Evolutionary conservation across 2,888 invertebrate species (phyloP).

Genomic region (Calephelis perditalis): DNA sequence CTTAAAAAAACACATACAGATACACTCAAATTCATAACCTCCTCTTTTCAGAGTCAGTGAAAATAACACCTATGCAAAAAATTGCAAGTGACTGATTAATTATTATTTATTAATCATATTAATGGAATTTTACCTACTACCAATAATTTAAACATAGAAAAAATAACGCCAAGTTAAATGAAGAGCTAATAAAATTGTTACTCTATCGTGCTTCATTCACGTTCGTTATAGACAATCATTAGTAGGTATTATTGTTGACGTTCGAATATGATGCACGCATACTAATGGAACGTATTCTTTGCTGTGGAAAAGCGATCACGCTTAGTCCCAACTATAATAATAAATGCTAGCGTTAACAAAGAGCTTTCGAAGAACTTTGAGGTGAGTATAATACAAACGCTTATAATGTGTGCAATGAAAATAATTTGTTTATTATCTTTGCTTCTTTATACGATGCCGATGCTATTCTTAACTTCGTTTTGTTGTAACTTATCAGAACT

Average conservation of each 20-base stretch:
- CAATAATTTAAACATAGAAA: no score
- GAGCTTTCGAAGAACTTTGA: slow-evolving; percentile 9
- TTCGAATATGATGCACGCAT: slow-evolving; percentile 25
- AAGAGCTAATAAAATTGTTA: no score
- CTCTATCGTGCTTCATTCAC: not conserved
- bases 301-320: slow-evolving; percentile 12
- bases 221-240: slow-evolving; percentile 9
- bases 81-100: no score
- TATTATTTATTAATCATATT: no score
- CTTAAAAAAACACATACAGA: no score
- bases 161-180: no score
- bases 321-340: slow-evolving; percentile 6
- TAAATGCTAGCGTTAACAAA: slow-evolving; percentile 11
- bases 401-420: slow-evolving; percentile 11
- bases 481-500: not conserved
- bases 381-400: slow-evolving; percentile 4
- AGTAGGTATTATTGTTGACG: slow-evolving; percentile 20
- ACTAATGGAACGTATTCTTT: slow-evolving; percentile 25
- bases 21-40: no score
- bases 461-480: not conserved
- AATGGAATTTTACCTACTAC: no score
- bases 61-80: no score
- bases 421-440: slow-evolving; percentile 12
- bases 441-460: slow-evolving; percentile 7
- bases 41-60: no score